Percentiles rank a stretch among this genome's conserved stretches.
Conservation (phyloP, 1,140 invertebrate species). For the Drosophila santomea region DNA sequence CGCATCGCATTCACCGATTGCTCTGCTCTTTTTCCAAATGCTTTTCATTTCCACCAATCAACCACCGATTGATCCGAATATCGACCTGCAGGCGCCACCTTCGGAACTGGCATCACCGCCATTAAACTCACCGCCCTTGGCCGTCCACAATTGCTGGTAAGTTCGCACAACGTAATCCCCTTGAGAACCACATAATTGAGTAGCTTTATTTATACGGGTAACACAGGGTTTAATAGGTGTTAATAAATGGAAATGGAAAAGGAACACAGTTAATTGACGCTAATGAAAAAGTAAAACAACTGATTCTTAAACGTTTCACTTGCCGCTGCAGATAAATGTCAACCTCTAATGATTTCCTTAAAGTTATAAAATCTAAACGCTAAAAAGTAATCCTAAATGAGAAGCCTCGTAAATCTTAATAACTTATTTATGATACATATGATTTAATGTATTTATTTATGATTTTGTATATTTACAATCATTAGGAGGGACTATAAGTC, state of each 20-base stretch:
- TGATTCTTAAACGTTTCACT: background rate
- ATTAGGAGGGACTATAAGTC: no score
- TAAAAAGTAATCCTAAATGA: background rate
- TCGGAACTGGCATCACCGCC: constrained; percentile 97
- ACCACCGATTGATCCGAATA: constrained; percentile 16
- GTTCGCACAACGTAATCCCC: constrained; percentile 18
- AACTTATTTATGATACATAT: no score
- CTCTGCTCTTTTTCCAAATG: constrained; percentile 75
- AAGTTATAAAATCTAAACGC: background rate
- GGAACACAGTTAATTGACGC: background rate
- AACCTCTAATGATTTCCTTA: no score
- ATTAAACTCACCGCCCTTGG: constrained; percentile 99
- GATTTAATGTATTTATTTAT: no score
- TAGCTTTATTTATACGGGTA: background rate
- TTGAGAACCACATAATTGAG: background rate
- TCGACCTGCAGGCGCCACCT: constrained; percentile 91
- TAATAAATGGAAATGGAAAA: background rate
- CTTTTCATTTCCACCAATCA: constrained; percentile 56
- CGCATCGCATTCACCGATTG: constrained; percentile 48
- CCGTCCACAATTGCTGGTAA: constrained; percentile 96
- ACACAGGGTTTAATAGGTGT: background rate
- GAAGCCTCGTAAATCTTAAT: no score
- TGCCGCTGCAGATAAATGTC: background rate
- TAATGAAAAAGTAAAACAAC: background rate
- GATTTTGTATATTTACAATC: no score